Conservation (phyloP, 92 coral and sea anemone genomes). For the Muricea muricata region DNA sequence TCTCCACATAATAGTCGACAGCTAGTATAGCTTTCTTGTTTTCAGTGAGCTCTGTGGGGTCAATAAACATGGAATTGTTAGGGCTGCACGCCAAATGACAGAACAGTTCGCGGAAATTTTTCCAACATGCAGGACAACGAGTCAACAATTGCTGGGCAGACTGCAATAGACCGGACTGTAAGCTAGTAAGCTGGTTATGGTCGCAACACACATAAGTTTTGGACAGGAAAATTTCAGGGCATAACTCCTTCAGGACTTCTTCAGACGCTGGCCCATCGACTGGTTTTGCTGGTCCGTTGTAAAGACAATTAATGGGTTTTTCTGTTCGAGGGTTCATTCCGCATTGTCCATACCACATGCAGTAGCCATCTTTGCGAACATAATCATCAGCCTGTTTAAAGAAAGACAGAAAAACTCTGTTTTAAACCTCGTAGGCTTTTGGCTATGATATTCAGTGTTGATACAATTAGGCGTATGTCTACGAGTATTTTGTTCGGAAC, state of each 20-base stretch:
- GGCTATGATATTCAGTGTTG: too few relatives aligned
- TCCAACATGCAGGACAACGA: conserved; percentile 95
- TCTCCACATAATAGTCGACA: conserved; percentile 64
- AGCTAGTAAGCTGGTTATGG: conserved; percentile 61
- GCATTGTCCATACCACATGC: conserved; percentile 96
- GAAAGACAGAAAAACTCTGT: not conserved
- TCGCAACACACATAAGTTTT: conserved; percentile 71
- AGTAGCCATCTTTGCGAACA: conserved; percentile 72
- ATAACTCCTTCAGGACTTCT: conserved; percentile 57
- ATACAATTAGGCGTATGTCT: too few relatives aligned
- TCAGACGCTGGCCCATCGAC: conserved; percentile 53
- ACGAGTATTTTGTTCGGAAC: too few relatives aligned
- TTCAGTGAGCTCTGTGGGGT: conserved; percentile 1
- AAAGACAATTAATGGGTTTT: conserved; percentile 74
- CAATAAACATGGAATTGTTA: conserved; percentile 84
- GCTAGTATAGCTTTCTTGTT: not conserved
- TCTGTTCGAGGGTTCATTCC: not conserved
- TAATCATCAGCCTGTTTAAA: not conserved
- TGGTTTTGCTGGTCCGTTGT: conserved; percentile 87
- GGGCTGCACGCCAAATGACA: conserved; percentile 83
- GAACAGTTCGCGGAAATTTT: conserved; percentile 80
- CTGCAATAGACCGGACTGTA: conserved; percentile 58
- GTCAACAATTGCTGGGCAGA: conserved; percentile 68
- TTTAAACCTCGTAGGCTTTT: too few relatives aligned
- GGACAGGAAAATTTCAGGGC: conserved; percentile 60